Base-by-base conservation (phyloP, 2,797 vertebrate genomes). In the Melanotaenia boesemani region DNA sequence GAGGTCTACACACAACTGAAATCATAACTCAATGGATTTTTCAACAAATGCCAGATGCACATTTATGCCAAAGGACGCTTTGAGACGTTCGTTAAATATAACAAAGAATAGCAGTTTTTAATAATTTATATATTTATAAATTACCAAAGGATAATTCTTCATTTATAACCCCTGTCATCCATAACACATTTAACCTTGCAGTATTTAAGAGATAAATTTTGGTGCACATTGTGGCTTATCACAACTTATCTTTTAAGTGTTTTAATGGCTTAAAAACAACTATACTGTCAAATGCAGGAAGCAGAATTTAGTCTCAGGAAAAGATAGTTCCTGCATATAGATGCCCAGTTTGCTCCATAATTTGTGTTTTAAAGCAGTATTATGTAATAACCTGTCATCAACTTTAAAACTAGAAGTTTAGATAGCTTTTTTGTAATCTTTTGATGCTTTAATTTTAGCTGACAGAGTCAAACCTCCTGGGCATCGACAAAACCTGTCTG, bases 361-460 rank as follows among this genome's bases (percentile, higher is more conserved):
- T 22, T n/a, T 60, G 34, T 39, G 13, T 15, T 36, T 22, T 60
- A 24, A 22, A 39, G n/a, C n/a, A 36, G n/a, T 36, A 37, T 37
- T 6, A 46, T 18, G 41, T 18, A 39, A 39, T 39, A 15, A 16
- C 9, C 3, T 16, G 24, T n/a, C 10, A 12, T 22, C 10, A 37
- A 12, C 34, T 24, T 22, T 3, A 59, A 59, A 59, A 36, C 7
- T 7, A 59, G 11, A 34, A 32, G 6, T 58, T n/a, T 9, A 58
- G 28, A 28, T 20, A 30, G n/a, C 34, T 65, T n/a, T n/a, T 44
- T 22, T 39, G 4, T 7, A 30, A 18, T 55, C 20, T 48, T 20
- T 0, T 20, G 34, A 8, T 22, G 18, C 67, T 24, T 34, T 54
- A 52, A 70, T 76, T 76, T 28, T 60, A 39, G 18, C 8, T 76